A percentile compares a stretch with the other conserved stretches of the same genome.
These are phyloP conservation scores for Zaprionus ghesquierei DNA, from an alignment of 1,140 invertebrate genomes.

Conservation along the genomic window DNA sequence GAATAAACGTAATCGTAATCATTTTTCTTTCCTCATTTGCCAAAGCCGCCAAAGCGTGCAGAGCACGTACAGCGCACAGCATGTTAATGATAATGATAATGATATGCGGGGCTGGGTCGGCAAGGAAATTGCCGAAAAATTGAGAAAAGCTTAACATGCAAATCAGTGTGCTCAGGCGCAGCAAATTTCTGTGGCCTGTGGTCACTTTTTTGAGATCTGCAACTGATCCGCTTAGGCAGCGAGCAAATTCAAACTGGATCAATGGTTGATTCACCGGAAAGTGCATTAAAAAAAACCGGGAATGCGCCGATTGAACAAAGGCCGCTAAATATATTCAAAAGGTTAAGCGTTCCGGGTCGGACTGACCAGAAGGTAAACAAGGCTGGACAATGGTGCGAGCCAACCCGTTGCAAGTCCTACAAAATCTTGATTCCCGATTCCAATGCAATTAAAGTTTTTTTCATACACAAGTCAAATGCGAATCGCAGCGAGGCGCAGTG, in stretches of 20 bases:
- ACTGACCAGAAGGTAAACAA: slow-evolving; percentile 66
- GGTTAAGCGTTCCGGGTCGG: slow-evolving; percentile 55
- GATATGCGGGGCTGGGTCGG: slow-evolving; percentile 19
- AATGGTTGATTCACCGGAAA: slow-evolving; percentile 54
- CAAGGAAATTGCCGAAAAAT: slow-evolving; percentile 56
- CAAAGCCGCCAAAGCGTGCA: slow-evolving; percentile 55
- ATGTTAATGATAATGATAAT: slow-evolving; percentile 25
- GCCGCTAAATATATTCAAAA: slow-evolving; percentile 64
- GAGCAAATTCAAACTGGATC: neutral
- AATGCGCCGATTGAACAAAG: slow-evolving; percentile 36
- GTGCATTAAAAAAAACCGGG: slow-evolving; percentile 61
- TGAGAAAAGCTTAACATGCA: slow-evolving; percentile 44
- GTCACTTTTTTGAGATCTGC: slow-evolving; percentile 9
- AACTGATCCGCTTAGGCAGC: slow-evolving; percentile 69
- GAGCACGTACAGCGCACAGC: slow-evolving; percentile 57
- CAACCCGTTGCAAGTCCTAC: slow-evolving; percentile 26
- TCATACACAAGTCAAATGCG: slow-evolving; percentile 66
- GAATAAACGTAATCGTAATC: slow-evolving; percentile 34
- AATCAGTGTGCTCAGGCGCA: slow-evolving; percentile 38
- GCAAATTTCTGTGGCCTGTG: neutral
- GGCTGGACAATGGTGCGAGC: slow-evolving; percentile 11
- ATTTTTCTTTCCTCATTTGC: slow-evolving; percentile 21
- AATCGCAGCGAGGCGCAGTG: slow-evolving; percentile 63
- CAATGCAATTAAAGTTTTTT: slow-evolving; percentile 66
- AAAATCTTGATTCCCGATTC: neutral